These are phyloP conservation scores for Strigamia crassipes DNA, from an alignment of 2,888 invertebrate species.

Conservation along the genomic window DNA sequence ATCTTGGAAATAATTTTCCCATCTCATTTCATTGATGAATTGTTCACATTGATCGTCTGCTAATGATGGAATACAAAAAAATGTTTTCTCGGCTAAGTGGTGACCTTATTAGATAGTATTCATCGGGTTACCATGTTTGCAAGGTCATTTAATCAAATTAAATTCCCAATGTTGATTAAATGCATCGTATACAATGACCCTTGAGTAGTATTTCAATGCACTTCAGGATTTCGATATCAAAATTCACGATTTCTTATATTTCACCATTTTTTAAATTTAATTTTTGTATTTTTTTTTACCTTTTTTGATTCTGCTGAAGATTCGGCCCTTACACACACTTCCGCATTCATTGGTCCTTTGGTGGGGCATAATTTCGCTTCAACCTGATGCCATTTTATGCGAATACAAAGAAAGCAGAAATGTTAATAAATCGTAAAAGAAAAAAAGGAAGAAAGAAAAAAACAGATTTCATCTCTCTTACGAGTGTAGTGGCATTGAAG, in stretches of 20 bases:
- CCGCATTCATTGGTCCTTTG: conserved; percentile 31
- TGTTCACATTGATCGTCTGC: not conserved
- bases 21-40: not conserved
- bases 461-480: not conserved
- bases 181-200: not conserved
- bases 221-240: not conserved
- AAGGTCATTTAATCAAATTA: not conserved
- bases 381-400: not conserved
- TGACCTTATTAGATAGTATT: conserved; percentile 3
- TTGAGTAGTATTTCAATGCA: not conserved
- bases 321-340: not conserved
- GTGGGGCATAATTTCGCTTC: conserved; percentile 15
- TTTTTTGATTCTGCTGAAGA: not conserved
- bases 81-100: conserved; percentile 4
- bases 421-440: not conserved
- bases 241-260: not conserved
- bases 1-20: not conserved
- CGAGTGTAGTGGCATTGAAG: not conserved
- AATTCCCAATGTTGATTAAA: not conserved
- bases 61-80: not conserved
- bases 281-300: not conserved
- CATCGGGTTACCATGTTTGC: conserved; percentile 3
- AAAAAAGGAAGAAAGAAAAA: not conserved
- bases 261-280: not conserved
- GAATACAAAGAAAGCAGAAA: not conserved